These are phyloP conservation scores for Leptinotarsa juncta DNA, from an alignment of 2,888 invertebrate species.

Conservation along the genomic window DNA sequence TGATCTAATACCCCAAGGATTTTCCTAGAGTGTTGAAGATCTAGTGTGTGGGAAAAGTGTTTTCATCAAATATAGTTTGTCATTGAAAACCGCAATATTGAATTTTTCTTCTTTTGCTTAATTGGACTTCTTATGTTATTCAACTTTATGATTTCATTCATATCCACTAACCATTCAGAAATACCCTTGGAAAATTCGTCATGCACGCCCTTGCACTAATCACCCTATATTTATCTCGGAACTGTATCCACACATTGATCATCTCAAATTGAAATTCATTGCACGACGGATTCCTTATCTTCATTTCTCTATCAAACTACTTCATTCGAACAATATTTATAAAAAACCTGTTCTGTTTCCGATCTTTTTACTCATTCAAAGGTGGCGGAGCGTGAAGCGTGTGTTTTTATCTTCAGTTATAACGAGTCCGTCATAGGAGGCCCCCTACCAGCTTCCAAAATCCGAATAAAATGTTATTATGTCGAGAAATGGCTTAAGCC, in stretches of 20 bases:
- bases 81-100: too few species aligned
- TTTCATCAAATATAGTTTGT: too few species aligned
- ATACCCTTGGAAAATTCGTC: too few species aligned
- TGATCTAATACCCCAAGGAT: too few species aligned
- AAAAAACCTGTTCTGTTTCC: conserved; percentile 52
- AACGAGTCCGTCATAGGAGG: conserved; percentile 59
- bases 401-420: conserved; percentile 57
- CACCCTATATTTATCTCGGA: background rate
- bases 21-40: too few species aligned
- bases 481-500: conserved; percentile 57
- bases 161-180: too few species aligned
- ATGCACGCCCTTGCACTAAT: background rate
- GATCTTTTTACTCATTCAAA: conserved; percentile 52
- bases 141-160: too few species aligned
- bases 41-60: too few species aligned
- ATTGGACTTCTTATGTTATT: too few species aligned
- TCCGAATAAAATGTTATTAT: conserved; percentile 60
- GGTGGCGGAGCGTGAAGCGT: conserved; percentile 58
- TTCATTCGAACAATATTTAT: conserved; percentile 11
- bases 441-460: conserved; percentile 50
- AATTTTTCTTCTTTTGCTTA: too few species aligned
- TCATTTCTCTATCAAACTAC: conserved; percentile 8
- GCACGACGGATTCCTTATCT: conserved; percentile 9
- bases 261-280: conserved; percentile 13
- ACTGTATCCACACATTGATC: background rate